Evolutionary conservation across 2,797 vertebrate species (phyloP).

Genomic region (Tragelaphus oryx): DNA sequence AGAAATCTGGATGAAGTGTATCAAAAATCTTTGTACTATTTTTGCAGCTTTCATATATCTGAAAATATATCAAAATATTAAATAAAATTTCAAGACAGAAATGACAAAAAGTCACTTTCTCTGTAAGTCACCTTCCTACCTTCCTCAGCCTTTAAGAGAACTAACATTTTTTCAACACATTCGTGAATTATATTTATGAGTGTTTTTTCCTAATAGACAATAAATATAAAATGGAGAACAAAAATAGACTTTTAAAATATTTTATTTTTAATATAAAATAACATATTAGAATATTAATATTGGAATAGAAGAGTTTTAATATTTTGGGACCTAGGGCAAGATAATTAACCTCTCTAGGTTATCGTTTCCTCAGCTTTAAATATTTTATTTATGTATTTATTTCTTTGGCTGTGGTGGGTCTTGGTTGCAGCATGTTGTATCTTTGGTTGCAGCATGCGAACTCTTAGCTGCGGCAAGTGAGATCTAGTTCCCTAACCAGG

Average conservation of each 20-base stretch:
- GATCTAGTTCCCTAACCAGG: background rate
- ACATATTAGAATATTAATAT: background rate
- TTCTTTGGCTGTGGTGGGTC: background rate
- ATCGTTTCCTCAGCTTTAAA: background rate
- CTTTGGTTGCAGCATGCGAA: background rate
- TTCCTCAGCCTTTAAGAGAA: constrained; percentile 7
- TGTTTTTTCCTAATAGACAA: background rate
- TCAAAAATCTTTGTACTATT: background rate
- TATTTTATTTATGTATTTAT: background rate
- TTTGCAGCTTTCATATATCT: background rate
- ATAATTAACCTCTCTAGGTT: background rate
- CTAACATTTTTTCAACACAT: background rate
- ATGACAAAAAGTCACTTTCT: background rate
- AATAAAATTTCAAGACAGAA: background rate
- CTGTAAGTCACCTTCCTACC: background rate
- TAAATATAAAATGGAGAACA: constrained; percentile 16
- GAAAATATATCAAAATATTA: constrained; percentile 7
- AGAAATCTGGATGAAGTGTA: background rate
- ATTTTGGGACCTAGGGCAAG: background rate
- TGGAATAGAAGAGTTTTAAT: background rate
- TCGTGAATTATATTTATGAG: background rate
- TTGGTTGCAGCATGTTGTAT: background rate
- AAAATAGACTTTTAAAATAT: constrained; percentile 23
- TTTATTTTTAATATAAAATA: background rate
- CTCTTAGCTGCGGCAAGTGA: background rate